Percentiles rank a stretch among this genome's conserved stretches.
Conservation (phyloP, 2,888 invertebrate species). For the Euplexia lucipara region DNA sequence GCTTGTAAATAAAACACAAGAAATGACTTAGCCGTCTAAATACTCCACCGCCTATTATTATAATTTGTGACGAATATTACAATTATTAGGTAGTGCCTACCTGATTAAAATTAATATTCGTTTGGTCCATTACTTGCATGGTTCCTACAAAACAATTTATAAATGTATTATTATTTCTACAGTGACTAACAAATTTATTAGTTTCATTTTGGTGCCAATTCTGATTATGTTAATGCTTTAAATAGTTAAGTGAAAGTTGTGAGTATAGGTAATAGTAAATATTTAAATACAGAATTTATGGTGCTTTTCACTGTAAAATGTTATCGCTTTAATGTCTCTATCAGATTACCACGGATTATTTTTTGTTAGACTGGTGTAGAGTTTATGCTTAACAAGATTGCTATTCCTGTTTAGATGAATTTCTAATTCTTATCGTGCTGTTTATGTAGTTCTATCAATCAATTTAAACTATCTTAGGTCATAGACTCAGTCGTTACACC, state of each 20-base stretch:
- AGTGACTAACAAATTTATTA: slow-evolving; percentile 58
- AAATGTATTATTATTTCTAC: slow-evolving; percentile 54
- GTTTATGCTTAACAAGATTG: slow-evolving; percentile 57
- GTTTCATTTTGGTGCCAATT: slow-evolving; percentile 87
- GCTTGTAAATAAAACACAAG: slow-evolving; percentile 35
- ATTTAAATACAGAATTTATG: slow-evolving; percentile 83
- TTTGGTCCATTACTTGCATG: slow-evolving; percentile 34
- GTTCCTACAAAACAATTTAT: neutral
- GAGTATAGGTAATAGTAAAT: slow-evolving; percentile 79
- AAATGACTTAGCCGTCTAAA: slow-evolving; percentile 9
- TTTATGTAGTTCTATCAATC: slow-evolving; percentile 68
- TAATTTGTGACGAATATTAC: slow-evolving; percentile 23
- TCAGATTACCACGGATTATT: slow-evolving; percentile 47
- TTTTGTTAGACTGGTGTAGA: slow-evolving; percentile 54
- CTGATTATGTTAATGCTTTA: slow-evolving; percentile 86
- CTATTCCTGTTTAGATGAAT: slow-evolving; percentile 66
- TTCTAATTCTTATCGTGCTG: slow-evolving; percentile 67
- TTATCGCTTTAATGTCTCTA: slow-evolving; percentile 59
- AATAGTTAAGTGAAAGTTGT: slow-evolving; percentile 86
- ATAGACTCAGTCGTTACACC: slow-evolving; percentile 50
- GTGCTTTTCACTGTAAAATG: slow-evolving; percentile 81
- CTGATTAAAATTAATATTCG: neutral
- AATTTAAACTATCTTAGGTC: slow-evolving; percentile 63
- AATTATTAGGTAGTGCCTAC: slow-evolving; percentile 11
- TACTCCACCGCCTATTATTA: slow-evolving; percentile 18